A percentile compares a stretch with the other conserved stretches of the same genome.
Evolutionary conservation across 2,113 vertebrate species (phyloP).

Genomic region (Engraulis encrasicolus): DNA sequence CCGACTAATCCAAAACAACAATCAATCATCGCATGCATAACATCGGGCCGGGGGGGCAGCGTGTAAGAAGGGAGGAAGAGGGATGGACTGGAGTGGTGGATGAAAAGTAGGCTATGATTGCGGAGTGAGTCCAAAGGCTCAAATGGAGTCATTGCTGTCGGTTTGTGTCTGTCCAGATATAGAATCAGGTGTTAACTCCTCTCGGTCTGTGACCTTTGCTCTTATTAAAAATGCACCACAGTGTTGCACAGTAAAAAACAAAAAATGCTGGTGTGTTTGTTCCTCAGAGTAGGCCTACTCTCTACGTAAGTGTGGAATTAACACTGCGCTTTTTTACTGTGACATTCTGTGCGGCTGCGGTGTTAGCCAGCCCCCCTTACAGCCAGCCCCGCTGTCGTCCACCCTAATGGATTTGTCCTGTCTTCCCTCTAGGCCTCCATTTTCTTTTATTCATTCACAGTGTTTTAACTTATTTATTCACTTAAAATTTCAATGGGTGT

Average conservation of each 20-base stretch:
- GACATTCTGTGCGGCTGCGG: too few species aligned
- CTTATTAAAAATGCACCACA: neutral
- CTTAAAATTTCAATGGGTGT: neutral
- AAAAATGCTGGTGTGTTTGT: too few species aligned
- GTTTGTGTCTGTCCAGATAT: neutral
- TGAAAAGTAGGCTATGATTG: neutral
- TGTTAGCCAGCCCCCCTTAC: neutral
- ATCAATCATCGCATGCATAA: neutral
- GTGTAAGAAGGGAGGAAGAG: neutral
- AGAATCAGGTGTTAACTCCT: neutral
- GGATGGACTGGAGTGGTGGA: too few species aligned
- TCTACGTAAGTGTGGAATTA: too few species aligned
- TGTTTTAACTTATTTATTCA: neutral
- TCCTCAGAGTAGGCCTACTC: too few species aligned
- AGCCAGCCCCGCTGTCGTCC: neutral
- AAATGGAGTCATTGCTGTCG: neutral
- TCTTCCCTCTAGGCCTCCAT: neutral
- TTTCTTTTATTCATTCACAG: neutral
- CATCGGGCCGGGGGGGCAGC: neutral
- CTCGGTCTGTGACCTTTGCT: neutral
- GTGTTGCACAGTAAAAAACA: too few species aligned
- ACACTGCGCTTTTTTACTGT: too few species aligned
- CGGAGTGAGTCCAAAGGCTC: neutral
- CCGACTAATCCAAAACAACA: conserved; percentile 6
- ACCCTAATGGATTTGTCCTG: neutral